Base-by-base conservation (phyloP, 2,113 vertebrate genomes). In the Muntiacus reevesi region DNA sequence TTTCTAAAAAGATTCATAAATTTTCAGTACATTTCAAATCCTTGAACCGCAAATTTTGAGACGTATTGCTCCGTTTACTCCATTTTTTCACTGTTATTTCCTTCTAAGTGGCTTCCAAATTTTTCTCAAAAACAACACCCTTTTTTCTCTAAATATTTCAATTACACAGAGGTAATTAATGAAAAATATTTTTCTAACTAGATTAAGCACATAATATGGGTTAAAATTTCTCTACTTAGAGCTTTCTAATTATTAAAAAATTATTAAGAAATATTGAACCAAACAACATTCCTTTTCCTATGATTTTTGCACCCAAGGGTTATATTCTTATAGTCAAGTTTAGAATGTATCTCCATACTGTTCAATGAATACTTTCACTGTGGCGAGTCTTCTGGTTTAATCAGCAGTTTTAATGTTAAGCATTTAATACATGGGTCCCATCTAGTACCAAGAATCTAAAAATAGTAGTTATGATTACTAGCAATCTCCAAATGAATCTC, bases 71-170 rank as follows among this genome's bases (percentile, higher is more conserved):
- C 89, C 94, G 6, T 76, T 76, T 76, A 23, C 67, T 71, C 67
- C 19, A 40, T 92, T 96, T 98, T 89, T 97, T 98, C 97, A 98
- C 98, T 98, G 96, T 98, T 98, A 95, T 95, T 97, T 87, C 47
- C 97, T 98, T 23, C 6, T 97, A 98, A 98, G 98, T 98, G 94
- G 97, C 98, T 98, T 98, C 98, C 94, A 95, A 97, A 83, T 97
- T 98, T 98, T 87, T 83, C 91, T 98, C 85, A 98, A 94, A 98
- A 98, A 96, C 17, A 23, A 93, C 90, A 89, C 79, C 94, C 57
- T 91, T 86, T 98, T 98, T 98, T 97, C 90, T 97, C 91, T 98
- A 96, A 94, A 89, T 92, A 92, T 90, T 92, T 92, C 47, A 96
- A 87, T 90, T 95, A 59, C 74, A 97, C 71, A 98, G 90, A 96